Base-by-base conservation (phyloP, 2,113 vertebrate species). In the Acrocephalus arundinaceus region DNA sequence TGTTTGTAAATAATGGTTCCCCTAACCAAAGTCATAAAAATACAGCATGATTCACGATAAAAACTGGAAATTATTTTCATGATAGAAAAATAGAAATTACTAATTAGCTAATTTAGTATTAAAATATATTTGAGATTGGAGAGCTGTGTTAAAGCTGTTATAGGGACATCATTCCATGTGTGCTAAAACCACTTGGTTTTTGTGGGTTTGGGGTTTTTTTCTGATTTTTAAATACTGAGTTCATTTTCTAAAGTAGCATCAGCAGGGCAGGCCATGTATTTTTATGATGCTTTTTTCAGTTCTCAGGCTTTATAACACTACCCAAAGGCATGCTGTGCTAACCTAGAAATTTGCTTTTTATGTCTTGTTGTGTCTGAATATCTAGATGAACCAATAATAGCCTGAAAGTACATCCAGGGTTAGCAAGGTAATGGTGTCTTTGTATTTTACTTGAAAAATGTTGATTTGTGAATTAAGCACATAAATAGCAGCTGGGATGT, bases 311-410 rank as follows among this genome's bases (percentile, higher is more conserved):
- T 87, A 55, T 81, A 82, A 90, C 67, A 33, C 90, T 91, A 95
- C 94, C 93, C 77, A 87, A 78, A 95, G 75, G 91, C 94, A 90
- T 94, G 88, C 92, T 97, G 93, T 79, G 94, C 89, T 97, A 93
- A 95, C 77, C 79, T 68, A 93, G 89, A 95, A 96, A 95, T 87
- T 54, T 13, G 27, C 48, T 94, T 71, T 95, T 96, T 93, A 78
- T 73, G 28, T 96, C 95, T 95, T 97, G 45, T 90, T 96, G 43
- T 54, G 89, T 87, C 89, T 95, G 46, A 73, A 43, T 97, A 85
- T 73, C 82, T 66, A 49, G 72, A 66, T 87, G 87, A 83, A 62
- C 77, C 92, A 90, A 79, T 82, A 90, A 91, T 87, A 92, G 33
- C 63, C 51, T 73, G 54, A 55, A 63, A 93, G 81, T 61, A 61